Evolutionary conservation across 1,140 invertebrate genomes (phyloP), one percentile per base, ranked within the genome.

Genomic region (Holcopasites calliopsidis): DNA sequence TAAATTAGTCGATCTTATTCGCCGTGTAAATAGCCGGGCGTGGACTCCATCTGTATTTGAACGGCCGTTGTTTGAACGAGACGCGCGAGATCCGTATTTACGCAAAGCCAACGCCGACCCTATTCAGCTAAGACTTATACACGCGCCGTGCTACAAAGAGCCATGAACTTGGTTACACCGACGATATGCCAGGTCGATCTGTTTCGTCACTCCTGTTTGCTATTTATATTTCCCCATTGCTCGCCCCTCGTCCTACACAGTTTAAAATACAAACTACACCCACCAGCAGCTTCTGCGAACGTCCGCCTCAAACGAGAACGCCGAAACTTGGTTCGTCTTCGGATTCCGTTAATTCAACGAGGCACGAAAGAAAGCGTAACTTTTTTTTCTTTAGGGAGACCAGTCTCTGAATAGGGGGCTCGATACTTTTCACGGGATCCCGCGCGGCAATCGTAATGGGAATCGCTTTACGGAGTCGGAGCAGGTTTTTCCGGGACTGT

Each of bases 41-140:
- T 74, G 82, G 88, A 89, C 88, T 90, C 89, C 91, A 91, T 92
- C 90, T 92, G 91, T 91, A 90, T 91, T 91, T 91, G 87, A 88
- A 84, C 90, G 84, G 77, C 73, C 80, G 83, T 86, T 92, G 88
- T 92, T 92, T 92, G 85, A 91, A 90, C 87, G 87, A 80, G 78
- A 79, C 87, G 90, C 87, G 88, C 85, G 84, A 91, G 91, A 91
- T 92, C 89, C 86, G 86, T 91, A 90, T 92, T 92, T 92, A 89
- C 90, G 87, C 81, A 90, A 90, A 91, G 86, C 81, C 72, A 80
- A 82, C 80, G 84, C 83, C 75, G n/a, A 82, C 83, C 82, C 70
- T 85, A 88, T 88, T 88, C 80, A 82, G 66, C 82, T 69, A 79
- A 78, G 83, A 82, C 88, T 81, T 81, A 80, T 74, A 72, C 26